These are phyloP conservation scores for Corythoichthys haematopterus DNA, from an alignment of 2,113 vertebrate genomes.

Conservation along the genomic window DNA sequence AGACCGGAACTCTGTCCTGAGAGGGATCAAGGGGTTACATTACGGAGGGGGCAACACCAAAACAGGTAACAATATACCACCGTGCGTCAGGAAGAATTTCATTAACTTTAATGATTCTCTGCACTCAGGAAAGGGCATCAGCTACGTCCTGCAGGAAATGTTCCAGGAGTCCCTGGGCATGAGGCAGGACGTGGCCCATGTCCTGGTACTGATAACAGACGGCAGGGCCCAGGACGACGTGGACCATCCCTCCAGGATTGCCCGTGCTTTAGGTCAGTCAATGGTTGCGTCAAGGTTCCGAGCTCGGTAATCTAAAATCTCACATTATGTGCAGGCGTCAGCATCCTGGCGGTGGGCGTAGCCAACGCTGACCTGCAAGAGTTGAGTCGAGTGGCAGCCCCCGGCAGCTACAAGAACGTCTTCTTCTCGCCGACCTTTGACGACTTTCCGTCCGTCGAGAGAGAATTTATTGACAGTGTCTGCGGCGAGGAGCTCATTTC, in stretches of 20 bases:
- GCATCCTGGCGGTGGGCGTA: slow-evolving; percentile 78
- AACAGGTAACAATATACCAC: slow-evolving; percentile 68
- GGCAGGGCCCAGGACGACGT: slow-evolving; percentile 85
- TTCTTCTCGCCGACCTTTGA: slow-evolving; percentile 79
- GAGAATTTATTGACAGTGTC: slow-evolving; percentile 76
- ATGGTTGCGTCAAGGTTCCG: neutral
- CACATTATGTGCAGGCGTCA: slow-evolving; percentile 70
- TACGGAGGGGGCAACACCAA: slow-evolving; percentile 84
- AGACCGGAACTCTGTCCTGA: slow-evolving; percentile 76
- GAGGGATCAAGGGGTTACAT: slow-evolving; percentile 67
- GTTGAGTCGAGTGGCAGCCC: slow-evolving; percentile 72
- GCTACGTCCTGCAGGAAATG: slow-evolving; percentile 77
- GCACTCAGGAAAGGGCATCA: slow-evolving; percentile 76
- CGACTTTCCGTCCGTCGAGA: slow-evolving; percentile 77
- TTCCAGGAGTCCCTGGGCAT: slow-evolving; percentile 82
- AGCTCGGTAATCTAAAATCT: neutral
- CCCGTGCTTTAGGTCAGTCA: slow-evolving; percentile 74
- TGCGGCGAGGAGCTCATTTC: slow-evolving; percentile 70
- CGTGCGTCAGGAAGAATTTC: neutral
- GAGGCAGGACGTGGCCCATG: slow-evolving; percentile 73
- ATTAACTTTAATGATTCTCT: neutral
- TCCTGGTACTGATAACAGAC: slow-evolving; percentile 82
- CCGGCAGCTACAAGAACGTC: slow-evolving; percentile 72
- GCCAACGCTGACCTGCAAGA: slow-evolving; percentile 76
- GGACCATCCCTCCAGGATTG: slow-evolving; percentile 74